phyloP scores from a whole-genome alignment of 2,797 vertebrate genomes.

The Leptatherina wallacei region DNA sequence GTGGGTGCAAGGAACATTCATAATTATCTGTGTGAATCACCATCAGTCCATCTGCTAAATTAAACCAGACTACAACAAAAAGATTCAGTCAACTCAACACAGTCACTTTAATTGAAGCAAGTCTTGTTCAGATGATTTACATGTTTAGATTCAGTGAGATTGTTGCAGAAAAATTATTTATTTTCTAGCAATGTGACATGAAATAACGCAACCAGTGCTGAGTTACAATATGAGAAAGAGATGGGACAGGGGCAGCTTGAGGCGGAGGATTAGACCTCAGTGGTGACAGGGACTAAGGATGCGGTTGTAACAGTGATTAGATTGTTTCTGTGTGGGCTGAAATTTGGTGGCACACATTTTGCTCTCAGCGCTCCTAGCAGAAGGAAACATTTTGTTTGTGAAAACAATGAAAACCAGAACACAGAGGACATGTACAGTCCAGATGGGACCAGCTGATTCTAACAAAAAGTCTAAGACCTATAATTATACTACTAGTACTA shows the following conservation, averaged over 20 bases:
- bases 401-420: neutral
- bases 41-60: too few relatives aligned
- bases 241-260: neutral
- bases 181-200: neutral
- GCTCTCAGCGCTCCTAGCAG: neutral
- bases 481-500: neutral
- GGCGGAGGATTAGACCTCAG: neutral
- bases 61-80: neutral
- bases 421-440: neutral
- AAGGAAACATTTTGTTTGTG: neutral
- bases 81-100: neutral
- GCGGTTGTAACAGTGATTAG: neutral
- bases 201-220: neutral
- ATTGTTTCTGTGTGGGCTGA: conserved; percentile 6
- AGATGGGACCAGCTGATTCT: neutral
- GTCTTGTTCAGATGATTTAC: neutral
- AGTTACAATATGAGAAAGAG: neutral
- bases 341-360: neutral
- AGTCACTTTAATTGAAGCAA: neutral
- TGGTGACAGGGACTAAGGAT: neutral
- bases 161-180: neutral
- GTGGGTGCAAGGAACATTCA: neutral
- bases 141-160: neutral
- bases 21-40: neutral
- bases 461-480: neutral